Evolutionary conservation across 2,113 vertebrate species (phyloP).

Genomic region (Uria aalge): DNA sequence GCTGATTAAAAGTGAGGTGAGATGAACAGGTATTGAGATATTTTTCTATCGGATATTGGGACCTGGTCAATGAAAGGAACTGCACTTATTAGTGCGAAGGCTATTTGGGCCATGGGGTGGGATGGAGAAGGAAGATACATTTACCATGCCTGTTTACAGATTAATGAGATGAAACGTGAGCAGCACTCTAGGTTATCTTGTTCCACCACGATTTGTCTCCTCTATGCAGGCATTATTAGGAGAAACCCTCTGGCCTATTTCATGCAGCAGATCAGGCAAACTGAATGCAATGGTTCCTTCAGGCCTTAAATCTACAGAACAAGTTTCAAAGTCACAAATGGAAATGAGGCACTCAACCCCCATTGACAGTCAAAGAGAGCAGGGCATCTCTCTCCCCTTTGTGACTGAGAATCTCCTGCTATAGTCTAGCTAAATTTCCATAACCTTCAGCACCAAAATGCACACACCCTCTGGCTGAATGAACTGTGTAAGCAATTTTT

Average conservation of each 20-base stretch:
- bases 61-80: neutral
- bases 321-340: slow-evolving; percentile 10
- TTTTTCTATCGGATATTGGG: neutral
- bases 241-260: neutral
- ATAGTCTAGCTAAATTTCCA: slow-evolving; percentile 23
- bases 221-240: neutral
- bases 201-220: neutral
- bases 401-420: slow-evolving; percentile 9
- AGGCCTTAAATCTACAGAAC: neutral
- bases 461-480: neutral
- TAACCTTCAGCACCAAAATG: slow-evolving; percentile 21
- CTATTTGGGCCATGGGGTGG: neutral
- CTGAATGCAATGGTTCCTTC: neutral
- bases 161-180: neutral
- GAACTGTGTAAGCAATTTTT: slow-evolving; percentile 30
- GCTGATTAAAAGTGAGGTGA: neutral
- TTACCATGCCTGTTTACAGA: neutral
- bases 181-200: neutral
- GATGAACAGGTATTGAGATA: neutral
- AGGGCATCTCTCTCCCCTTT: neutral
- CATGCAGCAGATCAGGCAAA: neutral
- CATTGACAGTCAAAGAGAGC: neutral
- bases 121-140: neutral
- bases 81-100: neutral
- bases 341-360: neutral